Percentiles rank a stretch among this genome's conserved stretches.
Conservation (phyloP, 2,797 vertebrate genomes). For the Gallinago stenura region DNA sequence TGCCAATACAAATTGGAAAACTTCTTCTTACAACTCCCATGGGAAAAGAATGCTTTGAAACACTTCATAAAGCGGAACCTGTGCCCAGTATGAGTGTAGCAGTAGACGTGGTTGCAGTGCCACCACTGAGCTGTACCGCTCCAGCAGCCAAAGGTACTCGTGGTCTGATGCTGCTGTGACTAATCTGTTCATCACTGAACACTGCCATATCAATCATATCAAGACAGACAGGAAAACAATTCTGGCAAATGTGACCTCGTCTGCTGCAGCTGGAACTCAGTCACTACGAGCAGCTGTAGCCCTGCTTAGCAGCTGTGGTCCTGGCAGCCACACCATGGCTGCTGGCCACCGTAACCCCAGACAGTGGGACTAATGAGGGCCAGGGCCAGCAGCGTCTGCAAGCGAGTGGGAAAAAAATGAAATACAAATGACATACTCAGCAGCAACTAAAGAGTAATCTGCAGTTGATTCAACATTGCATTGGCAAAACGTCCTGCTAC, state of each 20-base stretch:
- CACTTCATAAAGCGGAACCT: rapidly evolving
- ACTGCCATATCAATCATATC: not conserved
- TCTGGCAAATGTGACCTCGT: not conserved
- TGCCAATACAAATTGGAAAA: not conserved
- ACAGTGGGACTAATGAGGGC: not conserved
- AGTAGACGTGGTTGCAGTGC: not conserved
- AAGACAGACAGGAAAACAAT: not conserved
- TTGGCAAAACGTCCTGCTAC: not conserved
- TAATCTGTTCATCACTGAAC: not conserved
- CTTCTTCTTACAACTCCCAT: not conserved
- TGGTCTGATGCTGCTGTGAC: not conserved
- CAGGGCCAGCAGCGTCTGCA: not conserved
- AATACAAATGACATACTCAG: not conserved
- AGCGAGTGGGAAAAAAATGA: not conserved
- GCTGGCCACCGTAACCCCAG: not conserved
- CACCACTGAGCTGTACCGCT: not conserved
- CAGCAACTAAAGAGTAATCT: not conserved
- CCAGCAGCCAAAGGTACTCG: not conserved
- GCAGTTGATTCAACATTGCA: not conserved
- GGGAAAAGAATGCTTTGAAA: not conserved
- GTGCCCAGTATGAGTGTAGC: rapidly evolving
- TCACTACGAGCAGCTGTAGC: not conserved
- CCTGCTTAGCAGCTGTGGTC: conserved; percentile 24
- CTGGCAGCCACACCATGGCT: conserved; percentile 2
- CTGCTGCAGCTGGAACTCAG: conserved; percentile 54